phyloP scores from a whole-genome alignment of 2,797 vertebrate genomes.

The Pseudopleuronectes americanus region DNA sequence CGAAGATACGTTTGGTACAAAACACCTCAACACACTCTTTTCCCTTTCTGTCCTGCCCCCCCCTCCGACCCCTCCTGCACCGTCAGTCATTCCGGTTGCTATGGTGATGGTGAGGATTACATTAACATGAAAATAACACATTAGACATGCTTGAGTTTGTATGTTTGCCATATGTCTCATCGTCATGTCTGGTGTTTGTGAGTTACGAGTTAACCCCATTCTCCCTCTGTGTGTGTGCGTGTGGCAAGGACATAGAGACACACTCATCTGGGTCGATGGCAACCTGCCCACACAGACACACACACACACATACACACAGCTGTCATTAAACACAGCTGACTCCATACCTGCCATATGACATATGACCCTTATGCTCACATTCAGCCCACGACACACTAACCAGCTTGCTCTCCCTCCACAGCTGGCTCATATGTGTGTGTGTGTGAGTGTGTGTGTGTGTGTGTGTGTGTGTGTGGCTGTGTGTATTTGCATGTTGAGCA shows the following conservation, averaged over 20 bases:
- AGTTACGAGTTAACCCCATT: conserved; percentile 41
- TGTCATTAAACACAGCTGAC: conserved; percentile 65
- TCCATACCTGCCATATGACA: conserved; percentile 60
- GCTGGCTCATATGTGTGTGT: conserved; percentile 23
- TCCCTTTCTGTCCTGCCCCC: conserved; percentile 40
- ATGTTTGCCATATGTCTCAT: conserved; percentile 72
- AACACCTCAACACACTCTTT: conserved; percentile 45
- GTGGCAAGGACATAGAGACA: background rate
- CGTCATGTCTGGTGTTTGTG: conserved; percentile 60
- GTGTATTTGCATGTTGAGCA: conserved; percentile 40
- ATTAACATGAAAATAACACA: conserved; percentile 90
- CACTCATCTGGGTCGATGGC: background rate
- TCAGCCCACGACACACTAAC: conserved; percentile 46
- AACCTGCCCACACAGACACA: conserved; percentile 14
- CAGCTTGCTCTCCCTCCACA: conserved; percentile 54
- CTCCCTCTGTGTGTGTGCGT: background rate
- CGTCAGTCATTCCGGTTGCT: conserved; percentile 87
- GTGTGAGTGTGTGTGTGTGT: conserved; percentile 15
- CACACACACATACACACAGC: conserved; percentile 51
- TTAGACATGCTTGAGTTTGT: conserved; percentile 85
- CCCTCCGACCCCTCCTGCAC: conserved; percentile 38
- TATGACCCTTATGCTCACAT: conserved; percentile 60
- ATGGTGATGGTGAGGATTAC: conserved; percentile 76
- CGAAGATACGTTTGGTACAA: conserved; percentile 47
- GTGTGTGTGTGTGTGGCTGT: background rate